Evolutionary conservation across 2,888 invertebrate genomes (phyloP).

Genomic region (Augochlorella aurata): DNA sequence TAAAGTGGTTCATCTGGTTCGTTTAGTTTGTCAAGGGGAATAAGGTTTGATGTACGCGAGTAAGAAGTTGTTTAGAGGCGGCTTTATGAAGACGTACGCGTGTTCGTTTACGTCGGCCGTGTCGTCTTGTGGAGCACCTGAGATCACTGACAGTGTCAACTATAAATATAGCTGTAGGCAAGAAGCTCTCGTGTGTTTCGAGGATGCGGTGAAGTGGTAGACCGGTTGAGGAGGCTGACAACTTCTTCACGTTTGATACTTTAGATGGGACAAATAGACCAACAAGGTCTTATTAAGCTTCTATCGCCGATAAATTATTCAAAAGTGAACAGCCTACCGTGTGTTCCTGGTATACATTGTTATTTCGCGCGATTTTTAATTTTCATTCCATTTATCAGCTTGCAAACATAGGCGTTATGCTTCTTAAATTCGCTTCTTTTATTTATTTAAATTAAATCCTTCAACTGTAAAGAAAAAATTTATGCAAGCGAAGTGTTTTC

Average conservation of each 20-base stretch:
- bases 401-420: too few relatives aligned
- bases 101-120: constrained; percentile 51
- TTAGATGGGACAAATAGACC: constrained; percentile 19
- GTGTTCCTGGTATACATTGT: neutral
- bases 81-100: constrained; percentile 43
- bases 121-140: constrained; percentile 30
- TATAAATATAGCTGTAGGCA: constrained; percentile 53
- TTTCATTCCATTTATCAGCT: too few relatives aligned
- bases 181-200: constrained; percentile 53
- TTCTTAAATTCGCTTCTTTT: too few relatives aligned
- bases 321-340: neutral
- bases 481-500: too few relatives aligned
- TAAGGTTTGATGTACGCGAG: neutral
- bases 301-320: constrained; percentile 3
- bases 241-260: constrained; percentile 54
- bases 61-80: constrained; percentile 18
- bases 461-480: too few relatives aligned
- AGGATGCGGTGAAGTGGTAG: constrained; percentile 40
- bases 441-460: too few relatives aligned
- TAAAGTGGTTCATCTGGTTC: neutral
- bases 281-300: neutral
- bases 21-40: neutral
- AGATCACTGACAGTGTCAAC: constrained; percentile 44
- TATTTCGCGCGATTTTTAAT: neutral
- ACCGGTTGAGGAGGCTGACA: constrained; percentile 54